Evolutionary conservation across 2,888 invertebrate genomes (phyloP).

Genomic region (Pilophorus perplexus): DNA sequence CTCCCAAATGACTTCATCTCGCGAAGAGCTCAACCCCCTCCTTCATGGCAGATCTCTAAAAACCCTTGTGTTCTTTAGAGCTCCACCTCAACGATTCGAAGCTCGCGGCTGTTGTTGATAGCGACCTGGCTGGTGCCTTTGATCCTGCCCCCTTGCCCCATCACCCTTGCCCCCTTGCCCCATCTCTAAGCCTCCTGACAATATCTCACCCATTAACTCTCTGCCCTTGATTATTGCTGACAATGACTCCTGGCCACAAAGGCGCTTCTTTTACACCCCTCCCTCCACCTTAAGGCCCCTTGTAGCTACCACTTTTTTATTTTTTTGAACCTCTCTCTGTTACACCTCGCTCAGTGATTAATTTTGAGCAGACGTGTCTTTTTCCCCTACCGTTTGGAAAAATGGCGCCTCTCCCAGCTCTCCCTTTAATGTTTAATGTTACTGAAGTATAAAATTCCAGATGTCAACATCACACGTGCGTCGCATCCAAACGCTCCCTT

Average conservation of each 20-base stretch:
- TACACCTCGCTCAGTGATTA: conserved; percentile 40
- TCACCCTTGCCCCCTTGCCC: neutral
- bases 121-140: conserved; percentile 33
- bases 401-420: neutral
- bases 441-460: too few species aligned
- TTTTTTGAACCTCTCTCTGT: conserved; percentile 29
- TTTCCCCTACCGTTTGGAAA: conserved; percentile 36
- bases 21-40: conserved; percentile 35
- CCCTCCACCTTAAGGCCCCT: conserved; percentile 42
- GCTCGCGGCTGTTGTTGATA: conserved; percentile 37
- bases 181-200: conserved; percentile 23
- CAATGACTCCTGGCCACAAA: conserved; percentile 41
- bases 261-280: conserved; percentile 36
- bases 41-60: too few species aligned
- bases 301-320: conserved; percentile 17
- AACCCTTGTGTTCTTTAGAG: neutral
- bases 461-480: neutral
- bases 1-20: conserved; percentile 43
- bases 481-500: too few species aligned
- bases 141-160: conserved; percentile 24
- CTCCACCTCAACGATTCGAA: conserved; percentile 41
- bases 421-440: neutral
- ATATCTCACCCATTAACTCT: conserved; percentile 42
- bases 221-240: conserved; percentile 41
- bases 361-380: conserved; percentile 33